Evolutionary conservation across 1,140 invertebrate species (phyloP).

Genomic region (Battus philenor): DNA sequence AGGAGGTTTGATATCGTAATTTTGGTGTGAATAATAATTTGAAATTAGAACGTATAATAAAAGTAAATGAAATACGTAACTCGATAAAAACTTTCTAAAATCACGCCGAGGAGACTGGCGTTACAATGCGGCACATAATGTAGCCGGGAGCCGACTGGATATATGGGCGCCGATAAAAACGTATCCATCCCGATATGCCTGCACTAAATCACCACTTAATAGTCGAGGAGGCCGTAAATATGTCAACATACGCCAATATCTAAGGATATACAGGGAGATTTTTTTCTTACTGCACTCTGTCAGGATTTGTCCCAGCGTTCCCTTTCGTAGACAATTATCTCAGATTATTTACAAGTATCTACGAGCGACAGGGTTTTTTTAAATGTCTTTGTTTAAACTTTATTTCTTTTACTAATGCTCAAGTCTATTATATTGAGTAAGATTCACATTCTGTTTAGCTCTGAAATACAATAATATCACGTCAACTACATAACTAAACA

Average conservation of each 20-base stretch:
- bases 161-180: conserved; percentile 49
- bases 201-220: conserved; percentile 53
- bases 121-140: conserved; percentile 39
- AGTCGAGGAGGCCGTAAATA: conserved; percentile 47
- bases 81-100: conserved; percentile 4
- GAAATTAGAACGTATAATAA: no score
- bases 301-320: conserved; percentile 29
- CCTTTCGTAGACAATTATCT: conserved; percentile 10
- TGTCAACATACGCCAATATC: conserved; percentile 49
- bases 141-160: conserved; percentile 36
- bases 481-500: no score
- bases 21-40: no score
- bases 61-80: not conserved
- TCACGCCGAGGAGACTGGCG: not conserved
- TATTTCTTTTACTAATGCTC: not conserved
- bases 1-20: no score
- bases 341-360: not conserved
- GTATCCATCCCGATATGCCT: conserved; percentile 53
- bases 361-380: not conserved
- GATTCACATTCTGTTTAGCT: no score
- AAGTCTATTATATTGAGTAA: no score
- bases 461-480: no score
- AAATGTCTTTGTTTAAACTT: not conserved
- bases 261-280: conserved; percentile 32
- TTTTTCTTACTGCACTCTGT: conserved; percentile 35